These are phyloP conservation scores for Caradrina kadenii DNA, from an alignment of 2,888 invertebrate species.

Conservation along the genomic window DNA sequence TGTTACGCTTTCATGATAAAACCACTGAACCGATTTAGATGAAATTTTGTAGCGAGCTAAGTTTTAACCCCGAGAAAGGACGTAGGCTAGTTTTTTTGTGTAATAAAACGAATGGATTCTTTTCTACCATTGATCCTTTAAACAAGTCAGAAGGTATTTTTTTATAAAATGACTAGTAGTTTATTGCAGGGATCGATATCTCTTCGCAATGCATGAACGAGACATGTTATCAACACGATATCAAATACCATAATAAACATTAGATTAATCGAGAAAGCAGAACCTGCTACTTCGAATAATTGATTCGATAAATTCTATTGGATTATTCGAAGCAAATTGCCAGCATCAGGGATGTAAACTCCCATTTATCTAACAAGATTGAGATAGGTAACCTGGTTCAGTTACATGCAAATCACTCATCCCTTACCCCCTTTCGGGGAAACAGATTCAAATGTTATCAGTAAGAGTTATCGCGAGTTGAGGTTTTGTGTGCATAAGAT, in stretches of 20 bases:
- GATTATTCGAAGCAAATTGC: slow-evolving; percentile 52
- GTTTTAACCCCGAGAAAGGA: too few species aligned
- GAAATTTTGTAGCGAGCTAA: too few species aligned
- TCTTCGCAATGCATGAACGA: slow-evolving; percentile 24
- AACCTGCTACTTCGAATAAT: slow-evolving; percentile 42
- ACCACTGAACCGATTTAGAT: too few species aligned
- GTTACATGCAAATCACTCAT: slow-evolving; percentile 54
- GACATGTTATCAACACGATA: slow-evolving; percentile 34
- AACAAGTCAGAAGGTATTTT: neutral
- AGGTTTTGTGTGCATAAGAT: slow-evolving; percentile 37
- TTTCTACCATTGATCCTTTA: neutral
- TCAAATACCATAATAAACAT: slow-evolving; percentile 41
- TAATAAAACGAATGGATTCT: neutral
- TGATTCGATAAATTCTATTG: slow-evolving; percentile 44
- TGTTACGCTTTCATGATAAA: too few species aligned
- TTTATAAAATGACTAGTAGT: slow-evolving; percentile 12
- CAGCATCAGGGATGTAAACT: slow-evolving; percentile 28
- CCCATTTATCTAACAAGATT: slow-evolving; percentile 46
- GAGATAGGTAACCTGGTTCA: slow-evolving; percentile 43
- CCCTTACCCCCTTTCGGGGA: slow-evolving; percentile 26
- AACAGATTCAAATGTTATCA: slow-evolving; percentile 32
- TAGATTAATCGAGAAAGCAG: slow-evolving; percentile 46
- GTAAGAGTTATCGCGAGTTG: slow-evolving; percentile 28
- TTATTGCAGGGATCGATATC: slow-evolving; percentile 10
- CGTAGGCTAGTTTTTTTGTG: too few species aligned